Evolutionary conservation across 1,140 invertebrate genomes (phyloP).

Genomic region (Eumaeus atala): DNA sequence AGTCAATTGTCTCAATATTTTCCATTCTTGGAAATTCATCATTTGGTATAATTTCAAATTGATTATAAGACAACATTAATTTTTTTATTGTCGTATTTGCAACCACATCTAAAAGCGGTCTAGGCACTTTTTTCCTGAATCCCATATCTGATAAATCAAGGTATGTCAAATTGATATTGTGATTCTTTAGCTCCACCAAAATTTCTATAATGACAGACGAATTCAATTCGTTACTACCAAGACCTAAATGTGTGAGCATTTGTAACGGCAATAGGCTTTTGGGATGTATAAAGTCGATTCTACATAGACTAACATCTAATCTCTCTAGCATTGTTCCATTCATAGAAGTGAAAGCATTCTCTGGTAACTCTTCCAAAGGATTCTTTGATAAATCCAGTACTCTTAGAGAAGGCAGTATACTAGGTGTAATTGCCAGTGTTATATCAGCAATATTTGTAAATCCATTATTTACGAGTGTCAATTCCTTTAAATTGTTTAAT

Average conservation of each 20-base stretch:
- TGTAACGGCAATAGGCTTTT: constrained; percentile 56
- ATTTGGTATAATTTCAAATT: constrained; percentile 69
- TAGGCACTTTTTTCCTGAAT: constrained; percentile 65
- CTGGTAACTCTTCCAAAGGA: constrained; percentile 40
- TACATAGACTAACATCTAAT: constrained; percentile 65
- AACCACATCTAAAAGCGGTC: constrained; percentile 59
- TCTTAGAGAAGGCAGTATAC: constrained; percentile 39
- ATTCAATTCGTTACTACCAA: constrained; percentile 57
- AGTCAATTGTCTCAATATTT: constrained; percentile 67
- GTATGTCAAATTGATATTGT: constrained; percentile 52
- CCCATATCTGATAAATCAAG: constrained; percentile 71
- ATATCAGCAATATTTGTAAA: constrained; percentile 44
- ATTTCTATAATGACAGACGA: constrained; percentile 53
- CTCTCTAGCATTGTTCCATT: constrained; percentile 35
- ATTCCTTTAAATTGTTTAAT: constrained; percentile 42
- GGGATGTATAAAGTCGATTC: constrained; percentile 66
- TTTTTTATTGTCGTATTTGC: constrained; percentile 65
- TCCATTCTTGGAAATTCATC: constrained; percentile 72
- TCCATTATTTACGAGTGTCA: constrained; percentile 59
- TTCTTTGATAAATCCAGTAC: constrained; percentile 53
- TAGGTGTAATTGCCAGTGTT: constrained; percentile 37
- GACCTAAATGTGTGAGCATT: neutral
- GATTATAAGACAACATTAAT: constrained; percentile 69
- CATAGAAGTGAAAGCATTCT: constrained; percentile 43
- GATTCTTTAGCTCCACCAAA: constrained; percentile 44